These are phyloP conservation scores for Brachionus rubens DNA, from an alignment of 1,140 invertebrate genomes.

Conservation along the genomic window DNA sequence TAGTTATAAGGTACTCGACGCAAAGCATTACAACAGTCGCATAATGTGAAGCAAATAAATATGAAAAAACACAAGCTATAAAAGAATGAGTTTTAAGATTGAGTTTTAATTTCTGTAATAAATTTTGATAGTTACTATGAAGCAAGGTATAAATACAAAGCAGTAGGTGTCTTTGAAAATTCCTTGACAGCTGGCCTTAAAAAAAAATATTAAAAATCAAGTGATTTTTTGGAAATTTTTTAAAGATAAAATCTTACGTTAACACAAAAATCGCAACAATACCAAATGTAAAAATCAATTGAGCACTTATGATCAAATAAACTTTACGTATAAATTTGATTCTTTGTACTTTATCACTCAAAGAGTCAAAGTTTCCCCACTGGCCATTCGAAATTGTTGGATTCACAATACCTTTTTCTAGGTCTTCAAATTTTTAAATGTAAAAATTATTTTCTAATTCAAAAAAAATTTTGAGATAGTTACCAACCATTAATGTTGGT, in stretches of 20 bases:
- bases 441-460: background rate
- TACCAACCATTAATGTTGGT: background rate
- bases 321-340: slow-evolving; percentile 54
- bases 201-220: no score
- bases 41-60: background rate
- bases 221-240: no score
- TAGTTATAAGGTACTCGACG: slow-evolving; percentile 33
- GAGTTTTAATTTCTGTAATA: no score
- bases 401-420: background rate
- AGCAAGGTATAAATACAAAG: background rate
- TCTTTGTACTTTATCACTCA: slow-evolving; percentile 51
- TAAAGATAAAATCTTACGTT: slow-evolving; percentile 16
- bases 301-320: slow-evolving; percentile 43
- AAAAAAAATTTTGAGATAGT: background rate
- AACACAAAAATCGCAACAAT: slow-evolving; percentile 49
- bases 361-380: slow-evolving; percentile 29
- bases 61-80: background rate
- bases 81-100: no score
- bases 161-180: background rate
- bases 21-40: background rate
- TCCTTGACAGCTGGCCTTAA: background rate
- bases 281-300: slow-evolving; percentile 48
- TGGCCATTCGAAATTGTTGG: background rate
- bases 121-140: slow-evolving; percentile 34
- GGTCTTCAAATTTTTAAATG: background rate